These are phyloP conservation scores for Pandemis corylana DNA, from an alignment of 2,888 invertebrate genomes.

Conservation along the genomic window DNA sequence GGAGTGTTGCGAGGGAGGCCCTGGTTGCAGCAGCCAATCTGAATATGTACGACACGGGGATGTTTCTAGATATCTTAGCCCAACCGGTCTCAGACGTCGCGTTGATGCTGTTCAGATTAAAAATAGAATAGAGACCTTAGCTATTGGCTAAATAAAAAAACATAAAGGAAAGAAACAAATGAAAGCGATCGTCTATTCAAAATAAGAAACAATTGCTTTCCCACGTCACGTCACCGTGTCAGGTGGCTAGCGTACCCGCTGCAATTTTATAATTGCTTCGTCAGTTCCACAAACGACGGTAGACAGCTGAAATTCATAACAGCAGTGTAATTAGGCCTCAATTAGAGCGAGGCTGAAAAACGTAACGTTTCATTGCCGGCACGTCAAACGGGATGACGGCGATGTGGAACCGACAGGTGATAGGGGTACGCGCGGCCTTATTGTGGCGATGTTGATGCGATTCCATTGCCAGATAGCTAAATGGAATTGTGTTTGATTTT, in stretches of 20 bases:
- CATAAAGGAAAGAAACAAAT: background rate
- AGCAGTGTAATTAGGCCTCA: constrained; percentile 37
- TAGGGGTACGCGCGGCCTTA: constrained; percentile 69
- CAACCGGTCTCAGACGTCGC: too few species aligned
- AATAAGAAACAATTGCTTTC: constrained; percentile 11
- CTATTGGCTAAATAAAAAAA: too few species aligned
- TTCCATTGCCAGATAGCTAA: background rate
- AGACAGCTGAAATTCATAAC: constrained; percentile 42
- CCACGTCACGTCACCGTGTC: constrained; percentile 19
- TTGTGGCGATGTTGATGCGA: constrained; percentile 44
- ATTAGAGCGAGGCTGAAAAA: constrained; percentile 40
- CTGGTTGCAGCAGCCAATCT: too few species aligned
- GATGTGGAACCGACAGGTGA: constrained; percentile 77
- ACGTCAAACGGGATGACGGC: constrained; percentile 54
- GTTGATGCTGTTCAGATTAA: too few species aligned
- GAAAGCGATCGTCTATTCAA: background rate
- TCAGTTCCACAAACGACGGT: constrained; percentile 34
- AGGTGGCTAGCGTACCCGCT: constrained; percentile 14
- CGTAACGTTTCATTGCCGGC: constrained; percentile 37
- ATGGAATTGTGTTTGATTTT: background rate
- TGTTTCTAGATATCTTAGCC: too few species aligned
- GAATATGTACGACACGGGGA: too few species aligned
- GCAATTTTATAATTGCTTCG: constrained; percentile 40
- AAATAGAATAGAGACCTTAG: too few species aligned
- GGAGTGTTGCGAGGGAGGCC: too few species aligned